Base-by-base conservation (phyloP, 1,140 invertebrate genomes). In the Brachionus calyciflorus region DNA sequence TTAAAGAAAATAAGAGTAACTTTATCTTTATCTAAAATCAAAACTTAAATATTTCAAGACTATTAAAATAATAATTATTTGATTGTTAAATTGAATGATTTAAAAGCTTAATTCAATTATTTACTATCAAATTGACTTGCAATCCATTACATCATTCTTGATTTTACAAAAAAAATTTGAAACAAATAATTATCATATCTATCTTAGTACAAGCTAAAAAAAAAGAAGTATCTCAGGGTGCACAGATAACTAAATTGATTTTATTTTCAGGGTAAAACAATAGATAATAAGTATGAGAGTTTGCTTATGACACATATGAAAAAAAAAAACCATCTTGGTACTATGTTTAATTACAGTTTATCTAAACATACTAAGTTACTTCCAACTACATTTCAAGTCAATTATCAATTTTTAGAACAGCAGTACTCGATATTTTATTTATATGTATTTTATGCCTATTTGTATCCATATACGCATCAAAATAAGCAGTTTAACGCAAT, bases 401-500 rank as follows among this genome's bases (percentile, higher is more conserved):
- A 60, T 60, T 60, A 60, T 60, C 55, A 60, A 60, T 60, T 60
- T 21, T 37, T 17, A 60, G 30, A 37, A 28, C 37, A 41, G 40
- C 33, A 65, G 60, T 21, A 65, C n/a, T 21, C n/a, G n/a, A n/a
- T n/a, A n/a, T n/a, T 19, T 21, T 10, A 46, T 14, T 14, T 46
- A 46, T 10, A 46, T 46, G n/a, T 4, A 46, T 46, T 46, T 10
- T 14, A 7, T 14, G 9, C 3, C n/a, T 46, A 3, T 14, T 14
- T 14, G 5, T 7, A 7, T 7, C 9, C 2, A 46, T 17, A 14
- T 10, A 19, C 21, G 60, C 30, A 24, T 65, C 40, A 65, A 65
- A 65, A 65, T 65, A 44, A 65, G 60, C 60, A 65, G 60, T 65
- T 19, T 65, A 65, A 26, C 40, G 37, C 60, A 65, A 65, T 65